These are phyloP conservation scores for Neodiprion pinetum DNA, from an alignment of 1,140 invertebrate genomes.

Conservation along the genomic window DNA sequence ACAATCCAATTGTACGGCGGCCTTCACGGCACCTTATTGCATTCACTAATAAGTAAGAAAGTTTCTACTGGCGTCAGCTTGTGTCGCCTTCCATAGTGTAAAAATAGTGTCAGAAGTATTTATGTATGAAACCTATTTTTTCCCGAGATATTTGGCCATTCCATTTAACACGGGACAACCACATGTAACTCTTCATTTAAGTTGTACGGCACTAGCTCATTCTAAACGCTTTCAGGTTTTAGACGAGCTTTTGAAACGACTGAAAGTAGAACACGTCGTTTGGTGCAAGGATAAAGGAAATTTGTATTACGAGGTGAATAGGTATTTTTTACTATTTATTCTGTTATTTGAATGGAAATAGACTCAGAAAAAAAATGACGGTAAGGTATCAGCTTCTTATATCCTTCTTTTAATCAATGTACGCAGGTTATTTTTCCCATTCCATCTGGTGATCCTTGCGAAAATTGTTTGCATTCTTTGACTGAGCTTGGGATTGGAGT, in stretches of 20 bases:
- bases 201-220: no score
- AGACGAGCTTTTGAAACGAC: conserved; percentile 69
- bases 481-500: conserved; percentile 75
- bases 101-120: no score
- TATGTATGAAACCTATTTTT: no score
- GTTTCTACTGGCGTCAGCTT: no score
- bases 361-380: background rate
- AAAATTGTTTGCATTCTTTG: conserved; percentile 74
- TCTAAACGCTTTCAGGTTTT: conserved; percentile 60
- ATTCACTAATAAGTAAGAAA: no score
- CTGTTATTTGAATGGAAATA: conserved; percentile 1
- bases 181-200: no score
- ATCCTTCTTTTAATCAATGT: background rate
- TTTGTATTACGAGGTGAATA: conserved; percentile 66
- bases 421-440: conserved; percentile 72
- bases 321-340: background rate
- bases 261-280: conserved; percentile 73
- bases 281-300: conserved; percentile 72
- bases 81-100: no score
- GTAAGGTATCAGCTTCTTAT: background rate
- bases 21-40: no score
- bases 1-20: no score
- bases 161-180: no score
- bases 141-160: no score
- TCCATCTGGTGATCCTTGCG: conserved; percentile 71